Base-by-base conservation (phyloP, 53 echinoderm and acorn worm genomes). In the Zoroaster sp. region DNA sequence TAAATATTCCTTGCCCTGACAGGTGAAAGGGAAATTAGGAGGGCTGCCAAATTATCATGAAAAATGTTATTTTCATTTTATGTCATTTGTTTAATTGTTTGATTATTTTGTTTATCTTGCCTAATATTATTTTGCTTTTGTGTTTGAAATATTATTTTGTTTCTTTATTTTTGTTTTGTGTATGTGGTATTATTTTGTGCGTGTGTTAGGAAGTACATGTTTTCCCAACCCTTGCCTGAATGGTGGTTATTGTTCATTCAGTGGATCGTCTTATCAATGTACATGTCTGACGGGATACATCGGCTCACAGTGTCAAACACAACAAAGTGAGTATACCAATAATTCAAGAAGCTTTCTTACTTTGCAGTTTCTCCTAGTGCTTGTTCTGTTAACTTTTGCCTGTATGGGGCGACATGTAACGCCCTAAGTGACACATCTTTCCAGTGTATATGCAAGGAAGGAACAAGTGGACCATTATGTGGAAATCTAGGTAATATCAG, bases 161-260 rank as follows among this genome's bases (percentile, higher is more conserved):
- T n/a, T n/a, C n/a, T n/a, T n/a, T n/a, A 28, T 17, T 66, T 4
- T 41, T 30, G 40, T 41, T 28, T 41, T 41, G 42, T 41, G 9
- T 40, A 28, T 28, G 40, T 9, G 18, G n/a, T 13, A 45, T 36
- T 31, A 32, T 66, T 2, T 70, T 42, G 42, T 40, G 18, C 3
- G 18, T 42, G 42, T 55, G 23, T 30, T 38, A 4, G 40, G 37
- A 14, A 71, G 20, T 14, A 54, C 79, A 25, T 87, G 87, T 38
- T 44, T 52, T 2, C 52, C 72, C 73, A 73, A 15, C 28, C 72
- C 87, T 55, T 87, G 87, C 51, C 34, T 52, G 12, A 87, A 87
- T 40, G 52, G 72, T 17, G 87, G 87, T 2, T 5, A 34, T 49
- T 87, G 87, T 73, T 12, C 40, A 38, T 17, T 37, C 12, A 28